Percentiles rank a stretch among this genome's conserved stretches.
Conservation (phyloP, 2,888 invertebrate species). For the Tineola bisselliella region DNA sequence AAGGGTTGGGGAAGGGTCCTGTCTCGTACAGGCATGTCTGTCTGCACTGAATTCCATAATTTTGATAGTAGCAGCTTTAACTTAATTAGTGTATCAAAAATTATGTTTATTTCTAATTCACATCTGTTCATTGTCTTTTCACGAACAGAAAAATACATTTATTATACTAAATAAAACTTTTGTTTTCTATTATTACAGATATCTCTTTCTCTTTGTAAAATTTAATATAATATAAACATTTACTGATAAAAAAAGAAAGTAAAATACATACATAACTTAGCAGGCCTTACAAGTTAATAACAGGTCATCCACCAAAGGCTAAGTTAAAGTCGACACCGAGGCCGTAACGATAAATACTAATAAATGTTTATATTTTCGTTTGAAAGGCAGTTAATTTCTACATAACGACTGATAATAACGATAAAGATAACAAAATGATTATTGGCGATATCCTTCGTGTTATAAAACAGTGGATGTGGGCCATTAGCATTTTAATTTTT, state of each 20-base stretch:
- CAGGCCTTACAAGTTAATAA: background rate
- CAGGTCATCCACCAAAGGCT: background rate
- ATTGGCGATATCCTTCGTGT: constrained; percentile 29
- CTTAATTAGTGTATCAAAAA: background rate
- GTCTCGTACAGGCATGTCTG: background rate
- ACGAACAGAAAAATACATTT: no score
- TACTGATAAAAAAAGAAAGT: no score
- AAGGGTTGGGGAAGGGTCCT: background rate
- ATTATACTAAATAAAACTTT: no score
- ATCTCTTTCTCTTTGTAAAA: no score
- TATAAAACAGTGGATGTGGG: constrained; percentile 24
- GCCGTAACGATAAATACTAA: constrained; percentile 36
- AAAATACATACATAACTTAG: no score
- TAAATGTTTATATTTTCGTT: constrained; percentile 58
- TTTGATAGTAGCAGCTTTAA: background rate
- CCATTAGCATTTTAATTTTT: background rate
- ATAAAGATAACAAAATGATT: constrained; percentile 49
- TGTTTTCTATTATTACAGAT: no score
- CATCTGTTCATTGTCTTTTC: no score
- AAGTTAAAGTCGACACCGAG: background rate
- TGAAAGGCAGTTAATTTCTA: constrained; percentile 53
- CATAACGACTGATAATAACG: constrained; percentile 63
- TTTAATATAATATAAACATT: no score
- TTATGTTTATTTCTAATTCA: background rate
- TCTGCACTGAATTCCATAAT: background rate